These are phyloP conservation scores for Apostichopus parvimensis DNA, from an alignment of 35 echinoderm and acorn worm species.

Conservation along the genomic window DNA sequence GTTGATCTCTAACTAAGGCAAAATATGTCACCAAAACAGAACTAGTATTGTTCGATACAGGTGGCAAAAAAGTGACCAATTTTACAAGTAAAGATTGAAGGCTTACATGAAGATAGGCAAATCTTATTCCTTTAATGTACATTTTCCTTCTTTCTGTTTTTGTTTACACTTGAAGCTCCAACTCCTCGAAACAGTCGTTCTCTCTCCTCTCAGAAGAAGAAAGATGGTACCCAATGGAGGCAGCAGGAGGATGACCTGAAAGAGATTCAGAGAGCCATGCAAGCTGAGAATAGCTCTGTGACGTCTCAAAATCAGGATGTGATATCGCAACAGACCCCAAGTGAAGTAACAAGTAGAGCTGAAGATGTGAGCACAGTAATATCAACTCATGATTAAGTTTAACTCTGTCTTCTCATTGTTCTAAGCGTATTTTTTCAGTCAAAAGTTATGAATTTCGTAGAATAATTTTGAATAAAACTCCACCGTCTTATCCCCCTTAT, in stretches of 20 bases:
- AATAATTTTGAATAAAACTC: too few species aligned
- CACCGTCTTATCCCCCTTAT: too few species aligned
- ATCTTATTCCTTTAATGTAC: not conserved
- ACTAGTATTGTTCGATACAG: too few species aligned
- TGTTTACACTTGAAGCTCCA: constrained; percentile 39
- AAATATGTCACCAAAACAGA: too few species aligned
- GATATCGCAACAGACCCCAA: not conserved
- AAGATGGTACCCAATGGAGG: constrained; percentile 37
- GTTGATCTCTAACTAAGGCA: too few species aligned
- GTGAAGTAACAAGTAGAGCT: not conserved
- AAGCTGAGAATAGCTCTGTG: constrained; percentile 76
- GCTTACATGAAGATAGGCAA: not conserved
- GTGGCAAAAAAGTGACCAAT: not conserved
- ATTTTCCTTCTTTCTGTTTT: not conserved
- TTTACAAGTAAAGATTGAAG: not conserved
- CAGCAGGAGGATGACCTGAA: constrained; percentile 55
- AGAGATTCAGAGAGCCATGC: constrained; percentile 80
- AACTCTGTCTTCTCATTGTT: not conserved
- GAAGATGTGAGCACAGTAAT: not conserved
- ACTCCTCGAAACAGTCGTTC: constrained; percentile 48
- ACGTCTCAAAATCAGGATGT: not conserved
- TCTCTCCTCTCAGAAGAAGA: constrained; percentile 79
- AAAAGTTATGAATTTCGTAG: too few species aligned
- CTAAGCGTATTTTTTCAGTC: not conserved
- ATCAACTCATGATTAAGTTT: not conserved